Evolutionary conservation across 2,113 vertebrate genomes (phyloP), one percentile per base, ranked within the genome.

Genomic region (Zingel zingel): DNA sequence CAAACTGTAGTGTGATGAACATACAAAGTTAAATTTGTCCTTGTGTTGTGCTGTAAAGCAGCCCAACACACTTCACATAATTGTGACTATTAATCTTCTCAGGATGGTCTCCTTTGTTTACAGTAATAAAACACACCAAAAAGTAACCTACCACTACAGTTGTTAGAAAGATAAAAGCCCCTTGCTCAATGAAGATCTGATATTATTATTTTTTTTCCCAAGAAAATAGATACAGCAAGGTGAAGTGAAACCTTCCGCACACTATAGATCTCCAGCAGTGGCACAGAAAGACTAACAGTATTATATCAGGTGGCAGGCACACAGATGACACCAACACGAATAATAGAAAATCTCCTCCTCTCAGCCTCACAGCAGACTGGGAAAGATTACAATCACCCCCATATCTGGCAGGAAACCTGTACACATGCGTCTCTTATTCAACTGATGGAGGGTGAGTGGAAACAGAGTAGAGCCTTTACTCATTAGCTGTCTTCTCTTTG

Each of bases 401-500:
- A 56, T 61, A 30, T 72, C 78, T 65, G 71, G 77, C 81, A 83
- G 85, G 85, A 87, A 87, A 66, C 67, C 64, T 82, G 78, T 81
- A 61, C 83, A 64, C 80, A 82, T 80, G 85, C 71, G 74, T 83
- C 84, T 87, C 57, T 70, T 33, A 43, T 69, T 83, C 75, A 70
- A 62, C 75, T 33, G 56, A 69, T 14, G 74, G 54, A 65, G 73
- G 80, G 59, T 15, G 58, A 78, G 69, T 27, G 67, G 57, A 78
- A 74, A 64, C n/a, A 27, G 47, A 9, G 48, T n/a, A 18, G 43
- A 72, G 62, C 50, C 23, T 59, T 96, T 94, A 98, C 87, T 98
- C 97, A 65, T 84, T 96, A 47, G 96, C 89, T 14, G 96, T 94
- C 88, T 98, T 97, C 84, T 97, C 95, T 93, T 98, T 97, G 84